Evolutionary conservation across 2,888 invertebrate species (phyloP).

Genomic region (Ectemnius lituratus): DNA sequence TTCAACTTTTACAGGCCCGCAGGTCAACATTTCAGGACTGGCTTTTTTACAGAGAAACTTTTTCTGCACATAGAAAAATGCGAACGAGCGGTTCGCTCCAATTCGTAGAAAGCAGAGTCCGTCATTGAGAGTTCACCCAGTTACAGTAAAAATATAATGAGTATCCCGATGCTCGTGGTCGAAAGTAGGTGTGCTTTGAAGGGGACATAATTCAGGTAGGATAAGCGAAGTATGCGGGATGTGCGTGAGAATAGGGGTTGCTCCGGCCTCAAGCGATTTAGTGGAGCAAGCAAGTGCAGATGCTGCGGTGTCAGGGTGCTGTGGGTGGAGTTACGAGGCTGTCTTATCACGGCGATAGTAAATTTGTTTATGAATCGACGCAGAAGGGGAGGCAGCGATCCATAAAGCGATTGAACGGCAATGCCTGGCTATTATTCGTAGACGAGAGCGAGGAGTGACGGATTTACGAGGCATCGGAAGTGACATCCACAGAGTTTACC

Average conservation of each 20-base stretch:
- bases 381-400: conserved; percentile 9
- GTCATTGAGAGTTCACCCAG: too few relatives aligned
- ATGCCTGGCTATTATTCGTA: conserved; percentile 20
- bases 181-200: background rate
- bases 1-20: too few relatives aligned
- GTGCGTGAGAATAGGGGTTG: conserved; percentile 6
- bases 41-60: too few relatives aligned
- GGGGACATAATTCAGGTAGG: conserved; percentile 19
- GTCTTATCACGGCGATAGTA: background rate
- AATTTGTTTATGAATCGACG: conserved; percentile 5
- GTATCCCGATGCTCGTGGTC: too few relatives aligned
- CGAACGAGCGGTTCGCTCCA: too few relatives aligned
- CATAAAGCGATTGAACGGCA: conserved; percentile 21
- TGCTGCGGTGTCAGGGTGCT: background rate
- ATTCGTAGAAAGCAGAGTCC: too few relatives aligned
- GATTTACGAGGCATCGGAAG: conserved; percentile 36
- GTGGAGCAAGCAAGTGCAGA: conserved; percentile 10
- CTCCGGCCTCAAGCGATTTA: too few relatives aligned
- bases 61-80: too few relatives aligned
- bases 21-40: too few relatives aligned
- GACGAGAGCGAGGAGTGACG: conserved; percentile 14
- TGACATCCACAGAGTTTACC: conserved; percentile 28
- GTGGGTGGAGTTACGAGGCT: background rate
- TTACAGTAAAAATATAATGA: too few relatives aligned
- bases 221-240: conserved; percentile 5